A percentile compares a stretch with the other conserved stretches of the same genome.
phyloP scores from a whole-genome alignment of 1,140 invertebrate genomes.

The Hypothenemus hampei region DNA sequence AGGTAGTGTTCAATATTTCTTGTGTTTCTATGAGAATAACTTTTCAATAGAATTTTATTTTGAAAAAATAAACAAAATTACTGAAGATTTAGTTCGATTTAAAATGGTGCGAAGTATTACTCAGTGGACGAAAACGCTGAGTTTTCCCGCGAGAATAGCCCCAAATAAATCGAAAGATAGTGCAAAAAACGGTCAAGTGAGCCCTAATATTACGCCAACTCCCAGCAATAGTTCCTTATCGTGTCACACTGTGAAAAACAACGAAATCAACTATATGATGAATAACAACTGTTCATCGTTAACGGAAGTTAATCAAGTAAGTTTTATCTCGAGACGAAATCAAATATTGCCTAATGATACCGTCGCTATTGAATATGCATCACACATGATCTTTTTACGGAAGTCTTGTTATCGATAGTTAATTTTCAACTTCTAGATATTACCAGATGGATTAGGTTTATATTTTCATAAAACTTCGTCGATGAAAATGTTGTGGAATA shows the following conservation, averaged over 20 bases:
- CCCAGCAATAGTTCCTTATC: constrained; percentile 36
- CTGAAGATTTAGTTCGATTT: neutral
- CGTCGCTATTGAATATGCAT: no score
- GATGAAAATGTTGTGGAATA: no score
- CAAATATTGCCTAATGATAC: no score
- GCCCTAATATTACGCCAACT: constrained; percentile 40
- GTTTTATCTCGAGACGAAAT: no score
- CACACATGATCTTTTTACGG: no score
- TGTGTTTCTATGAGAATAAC: no score
- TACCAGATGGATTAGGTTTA: no score
- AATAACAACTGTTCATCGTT: constrained; percentile 35
- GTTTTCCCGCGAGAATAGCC: constrained; percentile 75
- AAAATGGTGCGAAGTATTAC: constrained; percentile 76
- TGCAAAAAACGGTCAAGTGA: constrained; percentile 47
- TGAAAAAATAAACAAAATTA: no score
- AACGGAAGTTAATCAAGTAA: constrained; percentile 43
- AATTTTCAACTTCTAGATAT: no score
- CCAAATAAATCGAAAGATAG: constrained; percentile 68
- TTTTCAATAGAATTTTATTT: no score
- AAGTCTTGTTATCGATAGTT: no score
- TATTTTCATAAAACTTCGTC: no score
- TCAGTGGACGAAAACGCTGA: constrained; percentile 83
- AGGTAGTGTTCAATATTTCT: constrained; percentile 4
- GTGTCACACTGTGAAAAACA: constrained; percentile 38
- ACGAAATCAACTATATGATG: constrained; percentile 42